These are phyloP conservation scores for Scalopus aquaticus DNA, from an alignment of 2,113 vertebrate species.

Conservation along the genomic window DNA sequence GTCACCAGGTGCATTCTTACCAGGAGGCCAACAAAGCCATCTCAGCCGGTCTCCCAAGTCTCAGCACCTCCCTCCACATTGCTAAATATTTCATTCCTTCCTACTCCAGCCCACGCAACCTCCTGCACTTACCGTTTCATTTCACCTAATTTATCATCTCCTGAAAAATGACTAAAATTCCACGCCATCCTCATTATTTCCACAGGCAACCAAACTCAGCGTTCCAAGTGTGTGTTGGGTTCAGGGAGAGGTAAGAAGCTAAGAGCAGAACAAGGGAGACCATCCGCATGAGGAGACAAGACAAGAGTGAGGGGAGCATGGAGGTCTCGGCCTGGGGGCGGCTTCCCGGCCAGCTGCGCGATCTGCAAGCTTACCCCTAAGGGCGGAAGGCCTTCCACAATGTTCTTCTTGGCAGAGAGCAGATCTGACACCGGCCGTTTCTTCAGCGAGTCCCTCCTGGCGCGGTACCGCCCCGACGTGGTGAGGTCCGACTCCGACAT, in stretches of 20 bases:
- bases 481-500: slow-evolving; percentile 95
- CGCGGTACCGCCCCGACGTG: slow-evolving; percentile 87
- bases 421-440: slow-evolving; percentile 94
- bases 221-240: rapidly evolving
- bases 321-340: too few species aligned
- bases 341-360: too few species aligned
- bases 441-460: slow-evolving; percentile 90
- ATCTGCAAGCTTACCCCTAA: slow-evolving; percentile 87
- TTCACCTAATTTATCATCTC: background rate
- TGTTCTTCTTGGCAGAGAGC: slow-evolving; percentile 90
- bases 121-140: background rate
- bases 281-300: background rate
- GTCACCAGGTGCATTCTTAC: rapidly evolving
- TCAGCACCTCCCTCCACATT: background rate
- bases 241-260: background rate
- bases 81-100: background rate
- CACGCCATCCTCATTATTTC: background rate
- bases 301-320: background rate
- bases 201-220: background rate
- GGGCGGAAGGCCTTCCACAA: slow-evolving; percentile 93
- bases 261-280: background rate
- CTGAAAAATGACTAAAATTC: background rate
- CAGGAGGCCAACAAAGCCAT: background rate
- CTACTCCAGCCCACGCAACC: background rate
- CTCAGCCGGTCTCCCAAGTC: background rate